phyloP scores from a whole-genome alignment of 2,113 vertebrate genomes.

The Protomyctophum bolini region DNA sequence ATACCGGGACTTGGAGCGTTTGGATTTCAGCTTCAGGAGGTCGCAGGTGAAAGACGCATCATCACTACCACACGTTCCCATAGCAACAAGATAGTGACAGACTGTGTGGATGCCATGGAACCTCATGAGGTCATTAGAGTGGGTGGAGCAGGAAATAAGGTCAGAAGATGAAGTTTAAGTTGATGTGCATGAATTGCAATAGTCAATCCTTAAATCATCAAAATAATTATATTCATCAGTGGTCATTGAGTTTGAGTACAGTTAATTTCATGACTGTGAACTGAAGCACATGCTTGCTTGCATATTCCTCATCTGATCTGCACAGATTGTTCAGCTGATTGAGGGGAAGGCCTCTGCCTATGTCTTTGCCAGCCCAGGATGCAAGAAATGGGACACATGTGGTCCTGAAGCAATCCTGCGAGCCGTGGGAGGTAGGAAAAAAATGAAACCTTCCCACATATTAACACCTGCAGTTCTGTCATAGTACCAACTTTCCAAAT shows the following conservation, averaged over 20 bases:
- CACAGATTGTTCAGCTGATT: constrained; percentile 93
- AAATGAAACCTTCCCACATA: constrained; percentile 20
- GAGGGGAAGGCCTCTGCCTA: constrained; percentile 97
- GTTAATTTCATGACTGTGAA: too few relatives aligned
- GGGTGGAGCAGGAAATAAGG: constrained; percentile 98
- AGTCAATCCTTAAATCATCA: too few relatives aligned
- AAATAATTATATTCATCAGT: too few relatives aligned
- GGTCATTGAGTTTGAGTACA: too few relatives aligned
- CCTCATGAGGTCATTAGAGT: constrained; percentile 89
- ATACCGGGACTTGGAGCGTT: constrained; percentile 90
- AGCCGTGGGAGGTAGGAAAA: constrained; percentile 89
- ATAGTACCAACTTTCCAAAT: too few relatives aligned
- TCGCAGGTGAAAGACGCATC: constrained; percentile 85
- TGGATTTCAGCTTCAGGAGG: constrained; percentile 91
- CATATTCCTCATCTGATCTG: background rate
- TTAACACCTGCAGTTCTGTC: background rate
- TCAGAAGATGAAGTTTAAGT: constrained; percentile 49
- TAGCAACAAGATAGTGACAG: constrained; percentile 89
- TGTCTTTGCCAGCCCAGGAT: constrained; percentile 94
- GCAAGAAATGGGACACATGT: constrained; percentile 98
- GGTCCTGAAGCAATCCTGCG: constrained; percentile 93
- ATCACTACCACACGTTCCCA: constrained; percentile 94
- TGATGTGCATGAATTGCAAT: background rate
- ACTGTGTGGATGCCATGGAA: constrained; percentile 89
- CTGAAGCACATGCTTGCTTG: background rate